Base-by-base conservation (phyloP, 2,113 vertebrate genomes). In the Dendrocopos noguchii region DNA sequence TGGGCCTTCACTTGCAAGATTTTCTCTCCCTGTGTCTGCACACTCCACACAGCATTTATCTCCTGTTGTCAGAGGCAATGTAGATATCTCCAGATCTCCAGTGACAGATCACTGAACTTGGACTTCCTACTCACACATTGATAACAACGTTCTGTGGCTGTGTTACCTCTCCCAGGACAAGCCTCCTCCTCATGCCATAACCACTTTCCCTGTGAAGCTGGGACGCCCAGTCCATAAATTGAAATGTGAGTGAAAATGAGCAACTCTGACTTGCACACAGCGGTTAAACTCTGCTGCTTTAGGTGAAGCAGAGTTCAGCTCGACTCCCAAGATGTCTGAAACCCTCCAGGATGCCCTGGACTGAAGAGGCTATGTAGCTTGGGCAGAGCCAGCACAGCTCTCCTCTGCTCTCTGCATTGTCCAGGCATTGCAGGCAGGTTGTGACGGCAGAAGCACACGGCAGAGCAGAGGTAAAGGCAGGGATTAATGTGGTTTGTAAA, bases 41-140 rank as follows among this genome's bases (percentile, higher is more conserved):
- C 16, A 33, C 5, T 31, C 3, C n/a, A 15, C 24, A 55, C 10
- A 44, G 13, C 31, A 21, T 12, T 84, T 77, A 34, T 61, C 15
- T 76, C 28, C 34, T 33, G 5, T 5, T 86, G 13, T 31, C 10
- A 9, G 60, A 88, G n/a, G 24, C 27, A 44, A n/a, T 27, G 25
- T 5, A 63, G 34, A 0, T 71, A 28, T 50, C n/a, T 65, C 19
- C 34, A 52, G 20, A 65, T 34, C 27, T 16, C 22, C 33, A 15
- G 27, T 25, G 19, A 8, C 29, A 68, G 16, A 42, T 36, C 7
- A 1, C 14, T 65, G 63, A 71, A 8, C 9, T 70, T 5, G 9
- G 34, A 19, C 3, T 17, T 55, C 10, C 7, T 83, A 28, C 55
- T 66, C 3, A 0, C 12, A 13, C 5, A 4, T n/a, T 0, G 0